Evolutionary conservation across 2,888 invertebrate genomes (phyloP), one percentile per base, ranked within the genome.

Genomic region (Drosophila rubida): DNA sequence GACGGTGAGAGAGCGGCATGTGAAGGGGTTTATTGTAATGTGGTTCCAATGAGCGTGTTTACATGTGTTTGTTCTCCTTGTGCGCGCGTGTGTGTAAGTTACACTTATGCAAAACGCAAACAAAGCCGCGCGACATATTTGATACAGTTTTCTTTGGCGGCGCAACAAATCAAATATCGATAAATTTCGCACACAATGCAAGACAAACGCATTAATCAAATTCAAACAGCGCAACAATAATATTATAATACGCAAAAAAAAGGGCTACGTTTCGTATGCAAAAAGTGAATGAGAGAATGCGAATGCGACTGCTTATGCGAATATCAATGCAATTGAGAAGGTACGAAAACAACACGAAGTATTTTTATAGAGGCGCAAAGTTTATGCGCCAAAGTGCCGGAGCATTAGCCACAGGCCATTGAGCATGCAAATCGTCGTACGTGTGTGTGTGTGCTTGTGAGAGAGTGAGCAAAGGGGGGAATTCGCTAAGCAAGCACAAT

Each of bases 51-150:
- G 30, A 39, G 11, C 13, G 8, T 74, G 76, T 71, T 51, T 61
- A 61, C 61, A 66, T 60, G 51, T 35, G 35, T 55, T 44, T 30
- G 30, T 51, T 44, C 32, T 42, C 11, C 19, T 9, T 9, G 45
- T 45, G 35, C 13, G 13, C 48, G 37, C 14, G 27, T 23, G 27
- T 35, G 32, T 19, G 35, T 16, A 37, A 37, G 41, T 62, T 61
- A 53, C 49, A 61, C 63, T 80, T 82, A 82, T 87, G 82, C 85
- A 87, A 87, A 82, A 82, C 70, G 76, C 87, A 82, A 87, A 82
- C 81, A 82, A 87, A 84, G 87, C 84, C 87, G 81, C 78, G 81
- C 78, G 81, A 81, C 84, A 84, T 81, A 82, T 87, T 82, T 84
- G 87, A 67, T 84, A 87, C 81, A 82, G 75, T 65, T 82, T 76